Evolutionary conservation across 2,888 invertebrate genomes (phyloP).

Genomic region (Cylindroiulus punctatus): DNA sequence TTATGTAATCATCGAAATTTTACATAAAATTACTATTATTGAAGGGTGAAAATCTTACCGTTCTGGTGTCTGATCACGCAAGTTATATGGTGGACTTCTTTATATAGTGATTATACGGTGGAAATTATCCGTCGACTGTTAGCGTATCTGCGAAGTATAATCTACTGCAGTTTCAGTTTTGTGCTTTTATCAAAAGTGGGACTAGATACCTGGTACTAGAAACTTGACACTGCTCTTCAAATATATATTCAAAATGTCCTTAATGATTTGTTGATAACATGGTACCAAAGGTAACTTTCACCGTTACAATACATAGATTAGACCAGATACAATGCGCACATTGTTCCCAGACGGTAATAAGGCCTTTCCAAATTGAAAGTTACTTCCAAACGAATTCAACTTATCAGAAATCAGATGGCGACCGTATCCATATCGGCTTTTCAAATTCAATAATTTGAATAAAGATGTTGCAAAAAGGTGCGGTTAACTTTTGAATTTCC

Average conservation of each 20-base stretch:
- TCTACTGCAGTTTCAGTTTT: background rate
- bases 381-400: no score
- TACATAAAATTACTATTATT: background rate
- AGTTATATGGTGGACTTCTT: no score
- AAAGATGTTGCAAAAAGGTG: no score
- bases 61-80: background rate
- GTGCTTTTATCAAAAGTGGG: background rate
- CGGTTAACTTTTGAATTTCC: background rate
- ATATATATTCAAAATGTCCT: constrained; percentile 16
- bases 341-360: no score
- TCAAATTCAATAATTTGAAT: no score
- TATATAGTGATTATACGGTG: no score
- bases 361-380: no score
- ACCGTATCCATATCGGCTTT: no score
- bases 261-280: background rate
- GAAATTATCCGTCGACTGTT: no score
- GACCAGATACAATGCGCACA: background rate
- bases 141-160: background rate
- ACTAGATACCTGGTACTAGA: background rate
- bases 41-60: background rate
- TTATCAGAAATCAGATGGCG: no score
- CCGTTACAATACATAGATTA: background rate
- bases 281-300: background rate
- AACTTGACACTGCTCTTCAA: background rate
- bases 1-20: no score